Evolutionary conservation across 2,797 vertebrate species (phyloP).

Genomic region (Phrynocephalus vlangalii): DNA sequence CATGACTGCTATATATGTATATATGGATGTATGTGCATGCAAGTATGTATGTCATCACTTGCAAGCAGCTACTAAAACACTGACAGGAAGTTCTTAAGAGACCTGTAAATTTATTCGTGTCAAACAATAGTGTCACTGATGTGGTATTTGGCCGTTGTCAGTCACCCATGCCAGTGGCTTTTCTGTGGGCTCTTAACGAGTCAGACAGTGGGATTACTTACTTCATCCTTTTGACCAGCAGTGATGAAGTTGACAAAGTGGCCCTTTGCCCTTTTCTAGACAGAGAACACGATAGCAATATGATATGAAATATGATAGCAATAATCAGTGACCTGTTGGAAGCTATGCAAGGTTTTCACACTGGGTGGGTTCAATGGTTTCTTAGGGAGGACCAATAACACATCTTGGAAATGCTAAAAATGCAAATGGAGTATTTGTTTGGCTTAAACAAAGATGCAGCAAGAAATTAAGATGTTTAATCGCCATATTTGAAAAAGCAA

Average conservation of each 20-base stretch:
- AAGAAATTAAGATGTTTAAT: neutral
- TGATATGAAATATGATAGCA: neutral
- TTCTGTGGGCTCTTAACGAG: neutral
- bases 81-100: neutral
- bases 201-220: neutral
- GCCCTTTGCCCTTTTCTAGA: neutral
- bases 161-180: neutral
- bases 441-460: neutral
- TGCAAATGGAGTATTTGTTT: neutral
- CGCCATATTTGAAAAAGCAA: neutral
- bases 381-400: conserved; percentile 6
- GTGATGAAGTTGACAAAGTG: neutral
- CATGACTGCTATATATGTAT: neutral
- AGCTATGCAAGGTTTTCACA: neutral
- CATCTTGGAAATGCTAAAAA: neutral
- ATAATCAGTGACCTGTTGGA: neutral
- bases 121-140: neutral
- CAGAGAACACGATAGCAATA: neutral
- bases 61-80: neutral
- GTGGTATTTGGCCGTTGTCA: neutral
- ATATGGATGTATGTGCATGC: neutral
- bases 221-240: neutral
- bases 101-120: neutral
- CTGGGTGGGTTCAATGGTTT: neutral
- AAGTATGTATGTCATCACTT: neutral